phyloP scores from a whole-genome alignment of 35 echinoderm and acorn worm genomes.

The Chiridota heheva region DNA sequence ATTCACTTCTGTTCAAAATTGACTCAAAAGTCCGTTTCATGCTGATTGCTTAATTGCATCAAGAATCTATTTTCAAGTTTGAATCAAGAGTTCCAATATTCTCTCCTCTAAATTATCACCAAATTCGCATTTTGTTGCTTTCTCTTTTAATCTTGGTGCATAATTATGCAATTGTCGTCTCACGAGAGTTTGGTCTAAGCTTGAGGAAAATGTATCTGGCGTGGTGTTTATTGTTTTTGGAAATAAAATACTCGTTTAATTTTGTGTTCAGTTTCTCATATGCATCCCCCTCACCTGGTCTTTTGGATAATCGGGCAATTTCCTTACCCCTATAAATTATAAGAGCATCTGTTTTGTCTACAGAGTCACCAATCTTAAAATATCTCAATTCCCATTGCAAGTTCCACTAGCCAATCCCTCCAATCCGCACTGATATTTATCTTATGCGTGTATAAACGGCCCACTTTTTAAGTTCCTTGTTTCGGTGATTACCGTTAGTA shows the following conservation, averaged over 20 bases:
- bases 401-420: conserved; percentile 58
- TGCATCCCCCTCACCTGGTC: not conserved
- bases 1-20: conserved; percentile 43
- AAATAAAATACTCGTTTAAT: conserved; percentile 50
- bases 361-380: conserved; percentile 31
- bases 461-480: conserved; percentile 50
- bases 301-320: conserved; percentile 51
- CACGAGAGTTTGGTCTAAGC: too few species aligned
- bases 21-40: conserved; percentile 43
- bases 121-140: conserved; percentile 63
- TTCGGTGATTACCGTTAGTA: too few species aligned
- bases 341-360: conserved; percentile 56
- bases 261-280: conserved; percentile 51
- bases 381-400: conserved; percentile 67
- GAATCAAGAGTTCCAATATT: conserved; percentile 60
- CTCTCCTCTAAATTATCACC: conserved; percentile 42
- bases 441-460: conserved; percentile 46
- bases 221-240: conserved; percentile 60
- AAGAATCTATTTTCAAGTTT: conserved; percentile 27
- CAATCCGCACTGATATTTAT: conserved; percentile 42
- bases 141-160: conserved; percentile 50
- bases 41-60: conserved; percentile 40
- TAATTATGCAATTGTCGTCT: conserved; percentile 56
- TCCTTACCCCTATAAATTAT: conserved; percentile 67
- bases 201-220: too few species aligned